Evolutionary conservation across 1,140 invertebrate species (phyloP), one percentile per base, ranked within the genome.

Genomic region (Ceratitis capitata): DNA sequence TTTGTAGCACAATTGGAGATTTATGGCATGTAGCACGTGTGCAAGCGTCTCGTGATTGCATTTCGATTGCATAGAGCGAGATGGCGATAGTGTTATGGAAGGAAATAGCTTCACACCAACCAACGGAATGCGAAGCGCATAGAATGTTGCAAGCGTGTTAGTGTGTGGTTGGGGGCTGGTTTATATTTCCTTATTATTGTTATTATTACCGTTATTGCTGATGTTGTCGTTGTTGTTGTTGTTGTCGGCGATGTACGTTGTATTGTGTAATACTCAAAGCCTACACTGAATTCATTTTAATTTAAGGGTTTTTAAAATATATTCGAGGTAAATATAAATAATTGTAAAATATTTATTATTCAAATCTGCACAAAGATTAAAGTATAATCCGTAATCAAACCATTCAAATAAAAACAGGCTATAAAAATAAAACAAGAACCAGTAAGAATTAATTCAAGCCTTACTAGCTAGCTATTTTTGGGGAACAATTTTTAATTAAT

Each of bases 91-190:
- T 78, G 69, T 78, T 78, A 23, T 84, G 82, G 64, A 26, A 53
- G 45, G 53, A 69, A 35, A 58, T 56, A 84, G 84, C 88, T 85
- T 86, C 85, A 85, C 88, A 83, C 29, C 64, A 12, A 56, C 9
- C 82, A 45, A 83, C 87, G 88, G 85, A 83, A 69, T 84, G 85
- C 85, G 86, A 35, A 74, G 49, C 53, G n/a, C n/a, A n/a, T n/a
- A 58, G 12, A 35, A 23, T 7, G 16, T 39, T 58, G 53, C 39
- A 9, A 78, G 29, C 49, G 83, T 49, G 10, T 42, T 29, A 51
- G 86, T 42, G 86, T 42, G 53, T 84, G 53, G 85, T 86, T 85
- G 53, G 84, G 26, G 39, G 58, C 51, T 47, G 84, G 83, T 84
- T 53, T 56, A 35, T 39, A 6, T 32, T 32, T 49, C 2, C 35